A percentile compares a stretch with the other conserved stretches of the same genome.
These are phyloP conservation scores for Pseudochromis fuscus DNA, from an alignment of 2,797 vertebrate genomes.

Conservation along the genomic window DNA sequence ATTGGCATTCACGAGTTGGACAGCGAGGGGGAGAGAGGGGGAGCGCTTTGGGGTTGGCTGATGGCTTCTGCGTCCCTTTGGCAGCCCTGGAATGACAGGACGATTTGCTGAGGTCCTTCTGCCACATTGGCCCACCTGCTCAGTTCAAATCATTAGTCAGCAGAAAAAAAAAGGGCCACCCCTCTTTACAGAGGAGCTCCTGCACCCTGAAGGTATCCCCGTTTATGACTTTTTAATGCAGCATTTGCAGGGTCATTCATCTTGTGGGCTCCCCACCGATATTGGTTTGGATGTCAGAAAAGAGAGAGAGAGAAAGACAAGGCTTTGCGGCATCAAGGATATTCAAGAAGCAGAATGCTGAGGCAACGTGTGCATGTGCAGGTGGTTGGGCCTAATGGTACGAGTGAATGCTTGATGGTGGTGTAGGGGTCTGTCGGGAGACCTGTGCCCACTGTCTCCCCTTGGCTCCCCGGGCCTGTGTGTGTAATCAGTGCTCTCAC, in stretches of 20 bases:
- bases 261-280: slow-evolving; percentile 66
- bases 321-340: slow-evolving; percentile 38
- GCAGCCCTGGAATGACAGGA: slow-evolving; percentile 44
- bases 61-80: slow-evolving; percentile 21
- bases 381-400: slow-evolving; percentile 46
- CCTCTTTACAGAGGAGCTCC: slow-evolving; percentile 54
- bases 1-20: slow-evolving; percentile 37
- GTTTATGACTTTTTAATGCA: slow-evolving; percentile 83
- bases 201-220: slow-evolving; percentile 69
- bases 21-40: slow-evolving; percentile 11
- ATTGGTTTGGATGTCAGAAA: slow-evolving; percentile 59
- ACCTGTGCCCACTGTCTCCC: slow-evolving; percentile 42
- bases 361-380: slow-evolving; percentile 17
- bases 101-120: slow-evolving; percentile 55
- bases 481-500: slow-evolving; percentile 63
- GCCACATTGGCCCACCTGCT: slow-evolving; percentile 54
- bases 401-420: slow-evolving; percentile 51
- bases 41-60: slow-evolving; percentile 12
- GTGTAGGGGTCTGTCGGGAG: slow-evolving; percentile 44
- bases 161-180: slow-evolving; percentile 64
- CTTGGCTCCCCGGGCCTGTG: slow-evolving; percentile 40
- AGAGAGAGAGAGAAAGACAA: slow-evolving; percentile 26
- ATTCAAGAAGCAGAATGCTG: slow-evolving; percentile 36
- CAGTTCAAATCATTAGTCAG: slow-evolving; percentile 72
- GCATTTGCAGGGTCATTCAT: slow-evolving; percentile 75